Evolutionary conservation across 2,113 vertebrate genomes (phyloP).

Genomic region (Crypturellus undulatus): DNA sequence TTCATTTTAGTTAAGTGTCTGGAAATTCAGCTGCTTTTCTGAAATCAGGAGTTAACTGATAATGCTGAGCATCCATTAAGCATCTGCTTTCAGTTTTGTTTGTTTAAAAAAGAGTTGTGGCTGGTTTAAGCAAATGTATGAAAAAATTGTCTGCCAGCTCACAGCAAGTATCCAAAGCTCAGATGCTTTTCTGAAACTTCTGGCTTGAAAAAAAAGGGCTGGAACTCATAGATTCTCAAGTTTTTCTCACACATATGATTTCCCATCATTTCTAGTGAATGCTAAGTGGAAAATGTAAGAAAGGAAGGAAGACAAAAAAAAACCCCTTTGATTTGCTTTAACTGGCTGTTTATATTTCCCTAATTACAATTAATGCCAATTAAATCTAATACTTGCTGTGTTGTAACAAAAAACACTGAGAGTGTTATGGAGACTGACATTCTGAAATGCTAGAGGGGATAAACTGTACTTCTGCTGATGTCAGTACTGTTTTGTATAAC

Average conservation of each 20-base stretch:
- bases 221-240: slow-evolving; percentile 1
- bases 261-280: slow-evolving; percentile 30
- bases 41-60: slow-evolving; percentile 47
- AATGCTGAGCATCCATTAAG: slow-evolving; percentile 8
- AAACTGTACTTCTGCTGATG: slow-evolving; percentile 68
- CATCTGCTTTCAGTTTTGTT: slow-evolving; percentile 61
- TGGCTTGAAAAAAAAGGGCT: slow-evolving; percentile 62
- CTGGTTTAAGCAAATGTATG: slow-evolving; percentile 50
- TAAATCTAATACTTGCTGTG: slow-evolving; percentile 45
- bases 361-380: slow-evolving; percentile 62
- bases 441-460: slow-evolving; percentile 60
- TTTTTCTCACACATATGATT: slow-evolving; percentile 16
- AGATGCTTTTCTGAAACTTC: slow-evolving; percentile 47
- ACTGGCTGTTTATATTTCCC: slow-evolving; percentile 56
- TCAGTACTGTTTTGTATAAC: slow-evolving; percentile 52
- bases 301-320: not conserved
- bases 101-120: slow-evolving; percentile 34
- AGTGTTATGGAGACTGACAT: slow-evolving; percentile 56
- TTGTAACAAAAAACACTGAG: slow-evolving; percentile 35
- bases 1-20: slow-evolving; percentile 21
- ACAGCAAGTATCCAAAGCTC: slow-evolving; percentile 49
- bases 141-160: slow-evolving; percentile 53
- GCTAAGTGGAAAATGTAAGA: not conserved
- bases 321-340: not conserved
- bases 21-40: slow-evolving; percentile 23